Evolutionary conservation across 2,797 vertebrate species (phyloP).

Genomic region (Helarctos malayanus): DNA sequence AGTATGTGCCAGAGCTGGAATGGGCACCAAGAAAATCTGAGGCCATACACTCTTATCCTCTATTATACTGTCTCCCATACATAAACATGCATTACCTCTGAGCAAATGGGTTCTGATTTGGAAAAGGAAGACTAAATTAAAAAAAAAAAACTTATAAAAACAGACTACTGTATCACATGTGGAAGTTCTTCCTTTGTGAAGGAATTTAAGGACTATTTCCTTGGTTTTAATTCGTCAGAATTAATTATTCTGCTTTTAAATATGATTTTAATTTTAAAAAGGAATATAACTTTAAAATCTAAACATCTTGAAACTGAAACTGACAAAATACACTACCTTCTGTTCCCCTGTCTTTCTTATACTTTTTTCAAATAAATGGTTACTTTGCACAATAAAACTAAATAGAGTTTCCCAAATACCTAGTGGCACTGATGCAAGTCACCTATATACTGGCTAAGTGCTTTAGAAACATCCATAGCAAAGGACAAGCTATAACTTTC

Average conservation of each 20-base stretch:
- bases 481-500: conserved; percentile 22
- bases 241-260: not conserved
- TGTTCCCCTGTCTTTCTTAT: not conserved
- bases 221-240: conserved; percentile 26
- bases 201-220: not conserved
- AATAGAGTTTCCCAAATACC: conserved; percentile 9
- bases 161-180: not conserved
- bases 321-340: not conserved
- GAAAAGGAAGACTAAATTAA: not conserved
- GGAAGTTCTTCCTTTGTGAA: conserved; percentile 3
- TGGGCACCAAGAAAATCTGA: not conserved
- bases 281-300: not conserved
- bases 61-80: not conserved
- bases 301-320: conserved; percentile 39
- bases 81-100: not conserved
- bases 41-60: not conserved
- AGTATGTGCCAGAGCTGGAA: not conserved
- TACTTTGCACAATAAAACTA: conserved; percentile 9
- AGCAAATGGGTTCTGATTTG: conserved; percentile 22
- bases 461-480: conserved; percentile 41
- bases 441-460: conserved; percentile 5
- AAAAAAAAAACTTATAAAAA: conserved; percentile 28
- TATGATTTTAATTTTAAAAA: conserved; percentile 50
- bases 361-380: conserved; percentile 7
- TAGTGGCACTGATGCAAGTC: conserved; percentile 14